Evolutionary conservation across 1,140 invertebrate genomes (phyloP), one percentile per base, ranked within the genome.

Genomic region (Thaumetopoea pityocampa): DNA sequence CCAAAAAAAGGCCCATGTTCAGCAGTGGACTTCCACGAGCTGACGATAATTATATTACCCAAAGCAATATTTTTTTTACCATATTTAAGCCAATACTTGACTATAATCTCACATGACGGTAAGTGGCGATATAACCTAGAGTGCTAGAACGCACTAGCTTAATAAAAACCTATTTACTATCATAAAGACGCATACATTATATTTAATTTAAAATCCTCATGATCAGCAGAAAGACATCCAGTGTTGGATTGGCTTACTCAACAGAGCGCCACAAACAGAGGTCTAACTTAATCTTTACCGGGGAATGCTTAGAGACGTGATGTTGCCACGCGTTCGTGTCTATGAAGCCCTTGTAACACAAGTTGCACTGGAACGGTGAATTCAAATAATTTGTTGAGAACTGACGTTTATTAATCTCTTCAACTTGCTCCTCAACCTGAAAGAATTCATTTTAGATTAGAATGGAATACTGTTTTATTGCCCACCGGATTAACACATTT

Each of bases 301-400:
- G 60, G 6, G 77, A 67, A 26, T 85, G 81, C 60, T 78, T 80
- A 3, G 51, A 40, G 17, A 67, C 30, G 23, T 85, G 81, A 9
- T 76, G 67, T 3, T 68, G 54, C 67, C 67, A 79, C 0, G 79
- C 70, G n/a, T 66, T 36, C 1, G 57, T 59, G 24, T 83, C 65
- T n/a, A 80, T 65, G 51, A 83, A 85, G 0, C 74, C 73, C 17
- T 81, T 81, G 37, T 60, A 82, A 12, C 81, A 85, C 0, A 72
- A 38, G 7, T 67, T 51, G 40, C 81, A 85, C 15, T 76, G 56
- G 50, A 55, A 82, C 8, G 67, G 45, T 0, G 77, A 63, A 12
- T 76, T 80, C 22, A 60, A 38, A 34, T 80, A 85, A 28, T 81
- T 80, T 0, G 67, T 53, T 0, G 73, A 68, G 5, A 50, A 22